phyloP scores from a whole-genome alignment of 2,797 vertebrate species.

The Anableps anableps region DNA sequence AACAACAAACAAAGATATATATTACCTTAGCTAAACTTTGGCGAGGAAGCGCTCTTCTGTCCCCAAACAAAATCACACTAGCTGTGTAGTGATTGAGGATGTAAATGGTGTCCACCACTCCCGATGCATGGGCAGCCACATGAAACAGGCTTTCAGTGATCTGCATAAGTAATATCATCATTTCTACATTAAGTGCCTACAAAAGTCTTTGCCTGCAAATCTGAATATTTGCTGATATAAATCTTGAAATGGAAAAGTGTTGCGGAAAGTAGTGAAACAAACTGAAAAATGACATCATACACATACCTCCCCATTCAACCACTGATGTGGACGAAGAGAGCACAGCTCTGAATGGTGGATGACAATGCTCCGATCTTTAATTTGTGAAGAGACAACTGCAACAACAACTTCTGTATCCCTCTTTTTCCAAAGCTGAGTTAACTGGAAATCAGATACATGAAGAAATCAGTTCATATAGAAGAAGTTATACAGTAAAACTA shows the following conservation, averaged over 20 bases:
- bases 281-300: too few relatives aligned
- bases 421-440: background rate
- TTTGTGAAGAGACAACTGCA: background rate
- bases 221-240: background rate
- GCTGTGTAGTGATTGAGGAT: background rate
- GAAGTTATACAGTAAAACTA: too few relatives aligned
- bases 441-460: background rate
- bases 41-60: background rate
- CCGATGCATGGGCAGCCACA: background rate
- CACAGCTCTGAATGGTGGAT: background rate
- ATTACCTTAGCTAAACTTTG: background rate
- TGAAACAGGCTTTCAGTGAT: background rate
- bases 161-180: background rate
- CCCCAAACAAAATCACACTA: background rate
- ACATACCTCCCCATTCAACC: background rate
- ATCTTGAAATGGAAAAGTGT: too few relatives aligned
- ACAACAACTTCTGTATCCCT: too few relatives aligned
- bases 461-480: background rate
- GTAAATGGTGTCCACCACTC: conserved; percentile 6
- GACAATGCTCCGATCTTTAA: background rate
- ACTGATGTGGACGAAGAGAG: background rate
- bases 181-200: background rate
- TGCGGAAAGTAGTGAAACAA: too few relatives aligned
- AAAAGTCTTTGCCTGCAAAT: background rate
- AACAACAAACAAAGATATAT: background rate